A percentile compares a stretch with the other conserved stretches of the same genome.
Evolutionary conservation across 2,888 invertebrate genomes (phyloP).

Genomic region (Limnephilus lunatus): DNA sequence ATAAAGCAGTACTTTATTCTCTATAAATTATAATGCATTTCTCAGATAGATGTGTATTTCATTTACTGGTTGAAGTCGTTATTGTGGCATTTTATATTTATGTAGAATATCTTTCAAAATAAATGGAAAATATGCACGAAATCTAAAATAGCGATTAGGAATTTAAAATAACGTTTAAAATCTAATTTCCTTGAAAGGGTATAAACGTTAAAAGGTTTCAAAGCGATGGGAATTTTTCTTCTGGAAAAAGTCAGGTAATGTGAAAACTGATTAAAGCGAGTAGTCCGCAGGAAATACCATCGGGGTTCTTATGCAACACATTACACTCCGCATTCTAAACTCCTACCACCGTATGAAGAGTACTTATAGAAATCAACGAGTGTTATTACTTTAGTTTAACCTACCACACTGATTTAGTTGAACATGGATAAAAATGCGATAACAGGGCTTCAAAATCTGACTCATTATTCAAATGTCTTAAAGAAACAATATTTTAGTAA

Average conservation of each 20-base stretch:
- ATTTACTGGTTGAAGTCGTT: background rate
- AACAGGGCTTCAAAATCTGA: too few species aligned
- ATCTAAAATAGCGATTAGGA: too few species aligned
- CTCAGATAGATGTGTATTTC: too few species aligned
- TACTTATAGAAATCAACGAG: background rate
- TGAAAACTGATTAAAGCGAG: constrained; percentile 6
- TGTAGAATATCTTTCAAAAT: background rate
- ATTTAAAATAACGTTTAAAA: background rate
- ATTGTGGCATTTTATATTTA: too few species aligned
- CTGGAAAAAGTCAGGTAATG: background rate
- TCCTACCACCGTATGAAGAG: background rate
- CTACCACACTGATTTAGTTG: background rate
- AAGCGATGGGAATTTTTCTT: background rate
- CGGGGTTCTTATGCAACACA: constrained; percentile 8
- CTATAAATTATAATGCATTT: too few species aligned
- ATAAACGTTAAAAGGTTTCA: background rate
- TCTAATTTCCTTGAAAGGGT: background rate
- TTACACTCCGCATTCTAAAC: background rate
- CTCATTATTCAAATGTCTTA: too few species aligned
- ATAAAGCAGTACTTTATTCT: too few species aligned
- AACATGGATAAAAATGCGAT: too few species aligned
- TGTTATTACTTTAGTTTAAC: background rate
- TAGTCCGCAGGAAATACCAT: constrained; percentile 20
- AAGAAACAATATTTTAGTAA: too few species aligned
- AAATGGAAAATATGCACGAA: background rate